Conservation (phyloP, 2,888 invertebrate species). For the Mesorhabditis belari region DNA sequence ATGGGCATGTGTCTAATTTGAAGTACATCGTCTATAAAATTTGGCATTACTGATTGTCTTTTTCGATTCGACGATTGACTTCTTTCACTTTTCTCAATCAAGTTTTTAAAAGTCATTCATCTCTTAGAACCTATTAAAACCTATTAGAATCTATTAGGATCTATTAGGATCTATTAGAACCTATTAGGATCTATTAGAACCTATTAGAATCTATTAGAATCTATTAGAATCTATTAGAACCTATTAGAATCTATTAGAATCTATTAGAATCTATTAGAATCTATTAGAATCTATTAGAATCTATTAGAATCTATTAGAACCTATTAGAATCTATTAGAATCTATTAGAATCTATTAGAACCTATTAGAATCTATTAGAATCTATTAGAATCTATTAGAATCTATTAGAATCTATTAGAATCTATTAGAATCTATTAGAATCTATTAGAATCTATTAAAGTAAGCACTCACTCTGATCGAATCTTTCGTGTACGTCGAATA, state of each 20-base stretch:
- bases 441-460: neutral
- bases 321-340: neutral
- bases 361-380: neutral
- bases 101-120: neutral
- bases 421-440: neutral
- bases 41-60: too few species aligned
- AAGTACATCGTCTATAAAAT: neutral
- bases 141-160: neutral
- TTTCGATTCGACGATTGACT: too few species aligned
- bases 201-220: neutral
- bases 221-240: neutral
- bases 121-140: neutral
- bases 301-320: neutral
- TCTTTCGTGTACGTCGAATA: neutral
- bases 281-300: neutral
- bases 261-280: neutral
- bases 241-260: neutral
- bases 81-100: neutral
- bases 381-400: neutral
- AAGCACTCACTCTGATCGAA: neutral
- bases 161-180: neutral
- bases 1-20: neutral
- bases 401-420: neutral
- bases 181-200: neutral
- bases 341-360: neutral